Evolutionary conservation across 37 sponge, comb jelly and placozoan species (phyloP).

Genomic region (Mnemiopsis leidyi): DNA sequence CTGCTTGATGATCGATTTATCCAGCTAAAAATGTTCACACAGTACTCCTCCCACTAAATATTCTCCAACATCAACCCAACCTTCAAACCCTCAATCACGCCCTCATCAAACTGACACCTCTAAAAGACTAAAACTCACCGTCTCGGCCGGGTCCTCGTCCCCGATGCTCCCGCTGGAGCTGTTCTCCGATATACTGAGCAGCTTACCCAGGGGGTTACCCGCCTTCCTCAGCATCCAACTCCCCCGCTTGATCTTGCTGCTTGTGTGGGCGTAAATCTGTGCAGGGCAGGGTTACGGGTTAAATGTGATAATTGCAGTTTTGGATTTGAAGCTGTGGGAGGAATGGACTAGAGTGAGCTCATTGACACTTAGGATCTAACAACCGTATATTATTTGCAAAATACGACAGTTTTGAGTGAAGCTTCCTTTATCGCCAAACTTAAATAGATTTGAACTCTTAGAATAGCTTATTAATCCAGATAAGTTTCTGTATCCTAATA

Average conservation of each 20-base stretch:
- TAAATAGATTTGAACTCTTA: too few species aligned
- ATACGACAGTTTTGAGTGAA: too few species aligned
- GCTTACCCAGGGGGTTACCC: background rate
- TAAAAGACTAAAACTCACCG: background rate
- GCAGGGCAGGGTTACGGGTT: background rate
- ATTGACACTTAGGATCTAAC: too few species aligned
- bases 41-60: too few species aligned
- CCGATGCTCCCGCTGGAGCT: conserved; percentile 2
- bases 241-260: conserved; percentile 1
- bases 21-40: too few species aligned
- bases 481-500: too few species aligned
- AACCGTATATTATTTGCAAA: too few species aligned
- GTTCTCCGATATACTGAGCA: conserved; percentile 29
- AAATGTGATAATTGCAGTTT: background rate
- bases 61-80: background rate
- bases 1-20: too few species aligned
- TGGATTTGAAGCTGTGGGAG: too few species aligned
- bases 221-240: conserved; percentile 40
- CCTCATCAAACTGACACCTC: background rate
- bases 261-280: background rate
- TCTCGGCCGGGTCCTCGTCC: background rate
- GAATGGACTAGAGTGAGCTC: too few species aligned
- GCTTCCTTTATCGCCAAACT: too few species aligned
- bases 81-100: background rate
- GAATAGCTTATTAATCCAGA: too few species aligned